These are phyloP conservation scores for Choreutis nemorana DNA, from an alignment of 2,888 invertebrate species.

Conservation along the genomic window DNA sequence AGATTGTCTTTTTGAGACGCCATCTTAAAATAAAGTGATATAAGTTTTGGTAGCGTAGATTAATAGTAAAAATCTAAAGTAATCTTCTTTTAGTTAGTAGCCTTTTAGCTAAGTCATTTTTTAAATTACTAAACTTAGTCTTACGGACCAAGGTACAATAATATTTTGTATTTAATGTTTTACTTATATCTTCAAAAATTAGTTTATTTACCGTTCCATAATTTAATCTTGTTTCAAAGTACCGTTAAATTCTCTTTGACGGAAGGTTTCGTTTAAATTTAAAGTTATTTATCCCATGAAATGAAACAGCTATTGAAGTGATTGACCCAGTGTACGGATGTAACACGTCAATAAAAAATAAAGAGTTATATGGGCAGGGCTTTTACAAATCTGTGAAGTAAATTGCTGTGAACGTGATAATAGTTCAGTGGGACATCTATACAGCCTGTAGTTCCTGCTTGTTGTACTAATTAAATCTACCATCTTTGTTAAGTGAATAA, in stretches of 20 bases:
- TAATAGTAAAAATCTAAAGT: slow-evolving; percentile 59
- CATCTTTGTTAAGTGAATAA: no score
- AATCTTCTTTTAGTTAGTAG: slow-evolving; percentile 49
- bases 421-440: no score
- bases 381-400: no score
- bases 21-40: slow-evolving; percentile 67
- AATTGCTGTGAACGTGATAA: slow-evolving; percentile 60
- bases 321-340: slow-evolving; percentile 61
- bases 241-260: no score
- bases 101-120: slow-evolving; percentile 47
- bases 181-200: slow-evolving; percentile 29
- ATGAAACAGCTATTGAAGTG: slow-evolving; percentile 15
- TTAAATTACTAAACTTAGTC: slow-evolving; percentile 67
- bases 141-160: slow-evolving; percentile 81
- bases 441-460: no score
- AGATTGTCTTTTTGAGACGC: slow-evolving; percentile 64
- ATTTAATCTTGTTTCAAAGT: slow-evolving; percentile 30
- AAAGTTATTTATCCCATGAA: not conserved
- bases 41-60: slow-evolving; percentile 70
- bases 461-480: no score
- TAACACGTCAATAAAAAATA: slow-evolving; percentile 66
- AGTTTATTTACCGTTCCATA: slow-evolving; percentile 55
- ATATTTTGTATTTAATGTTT: slow-evolving; percentile 54
- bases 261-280: no score
- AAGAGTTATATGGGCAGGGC: slow-evolving; percentile 64